These are phyloP conservation scores for Carcinoscorpius rotundicauda DNA, from an alignment of 1,140 invertebrate genomes.

Conservation along the genomic window DNA sequence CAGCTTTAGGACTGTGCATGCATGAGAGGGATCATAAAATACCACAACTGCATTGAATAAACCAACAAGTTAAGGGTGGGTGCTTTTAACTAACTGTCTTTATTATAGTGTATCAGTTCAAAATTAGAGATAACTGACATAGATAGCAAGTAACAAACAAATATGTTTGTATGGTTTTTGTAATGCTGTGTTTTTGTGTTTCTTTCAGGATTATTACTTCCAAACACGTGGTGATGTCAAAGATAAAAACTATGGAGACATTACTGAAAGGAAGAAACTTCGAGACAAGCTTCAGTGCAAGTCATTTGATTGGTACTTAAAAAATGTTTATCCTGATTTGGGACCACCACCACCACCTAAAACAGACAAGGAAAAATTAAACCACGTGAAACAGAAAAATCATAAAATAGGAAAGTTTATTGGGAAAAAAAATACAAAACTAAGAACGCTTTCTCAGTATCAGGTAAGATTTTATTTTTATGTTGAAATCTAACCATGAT, in stretches of 20 bases:
- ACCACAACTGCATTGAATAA: too few species aligned
- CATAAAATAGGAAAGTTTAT: slow-evolving; percentile 49
- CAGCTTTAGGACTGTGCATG: too few species aligned
- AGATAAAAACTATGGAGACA: slow-evolving; percentile 58
- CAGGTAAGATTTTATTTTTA: too few species aligned
- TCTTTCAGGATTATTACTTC: slow-evolving; percentile 57
- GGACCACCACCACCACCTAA: slow-evolving; percentile 26
- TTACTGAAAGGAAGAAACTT: slow-evolving; percentile 55
- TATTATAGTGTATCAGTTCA: too few species aligned
- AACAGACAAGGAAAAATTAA: slow-evolving; percentile 8
- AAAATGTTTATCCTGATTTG: slow-evolving; percentile 78
- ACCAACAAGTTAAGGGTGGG: too few species aligned
- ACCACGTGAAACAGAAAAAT: slow-evolving; percentile 23
- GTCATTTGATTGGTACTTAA: slow-evolving; percentile 86
- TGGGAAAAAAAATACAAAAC: slow-evolving; percentile 42
- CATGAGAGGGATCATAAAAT: too few species aligned
- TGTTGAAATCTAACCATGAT: too few species aligned
- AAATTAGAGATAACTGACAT: too few species aligned
- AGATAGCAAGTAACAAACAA: too few species aligned
- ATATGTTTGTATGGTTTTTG: too few species aligned
- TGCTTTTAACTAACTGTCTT: too few species aligned
- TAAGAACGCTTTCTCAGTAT: too few species aligned
- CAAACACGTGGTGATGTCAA: slow-evolving; percentile 50
- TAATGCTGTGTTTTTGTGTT: not conserved
- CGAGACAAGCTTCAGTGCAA: slow-evolving; percentile 62